Evolutionary conservation across 2,113 vertebrate genomes (phyloP).

Genomic region (Suricata suricatta): DNA sequence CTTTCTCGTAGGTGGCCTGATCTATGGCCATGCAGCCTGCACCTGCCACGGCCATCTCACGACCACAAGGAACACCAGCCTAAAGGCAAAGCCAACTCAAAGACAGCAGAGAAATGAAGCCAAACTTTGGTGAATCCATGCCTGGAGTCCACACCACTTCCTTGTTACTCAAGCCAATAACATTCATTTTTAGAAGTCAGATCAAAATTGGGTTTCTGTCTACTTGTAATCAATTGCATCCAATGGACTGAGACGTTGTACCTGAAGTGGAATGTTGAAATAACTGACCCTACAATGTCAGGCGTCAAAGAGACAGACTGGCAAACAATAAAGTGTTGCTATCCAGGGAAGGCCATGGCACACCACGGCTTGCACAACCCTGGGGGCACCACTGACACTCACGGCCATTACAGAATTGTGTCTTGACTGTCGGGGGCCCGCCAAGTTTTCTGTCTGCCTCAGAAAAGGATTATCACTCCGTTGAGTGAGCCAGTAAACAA

Average conservation of each 20-base stretch:
- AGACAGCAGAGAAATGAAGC: background rate
- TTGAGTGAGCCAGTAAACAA: too few relatives aligned
- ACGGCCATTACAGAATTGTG: background rate
- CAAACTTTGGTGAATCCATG: background rate
- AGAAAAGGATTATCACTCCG: too few relatives aligned
- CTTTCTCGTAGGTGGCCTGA: background rate
- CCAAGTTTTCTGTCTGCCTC: too few relatives aligned
- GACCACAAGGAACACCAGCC: background rate
- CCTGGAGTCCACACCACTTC: background rate
- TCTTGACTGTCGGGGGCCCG: too few relatives aligned
- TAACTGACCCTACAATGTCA: background rate
- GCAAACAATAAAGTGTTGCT: background rate
- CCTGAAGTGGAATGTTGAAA: background rate
- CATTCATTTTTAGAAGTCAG: background rate
- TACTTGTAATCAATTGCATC: background rate
- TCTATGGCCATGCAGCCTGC: background rate
- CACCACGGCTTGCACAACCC: background rate
- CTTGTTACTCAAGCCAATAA: background rate
- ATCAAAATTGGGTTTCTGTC: background rate
- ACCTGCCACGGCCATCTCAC: background rate
- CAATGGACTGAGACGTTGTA: background rate
- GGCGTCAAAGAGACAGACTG: background rate
- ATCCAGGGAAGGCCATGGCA: background rate
- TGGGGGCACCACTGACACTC: background rate
- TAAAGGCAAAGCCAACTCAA: background rate